Evolutionary conservation across 2,797 vertebrate genomes (phyloP).

Genomic region (Rachycentron canadum): DNA sequence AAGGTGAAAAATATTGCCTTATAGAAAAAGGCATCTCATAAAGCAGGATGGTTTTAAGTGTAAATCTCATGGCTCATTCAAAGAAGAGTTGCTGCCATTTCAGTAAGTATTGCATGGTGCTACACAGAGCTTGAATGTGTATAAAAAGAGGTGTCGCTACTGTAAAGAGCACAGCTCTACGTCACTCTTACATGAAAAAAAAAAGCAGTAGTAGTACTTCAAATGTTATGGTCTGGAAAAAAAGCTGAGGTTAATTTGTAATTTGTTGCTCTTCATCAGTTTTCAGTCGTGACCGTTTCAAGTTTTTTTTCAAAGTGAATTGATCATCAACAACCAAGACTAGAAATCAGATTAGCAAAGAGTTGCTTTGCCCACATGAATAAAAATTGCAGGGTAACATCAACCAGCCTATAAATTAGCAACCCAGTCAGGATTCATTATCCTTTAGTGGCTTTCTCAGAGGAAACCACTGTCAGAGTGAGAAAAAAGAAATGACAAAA

Average conservation of each 20-base stretch:
- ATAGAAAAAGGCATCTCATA: conserved; percentile 29
- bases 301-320: not conserved
- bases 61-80: conserved; percentile 41
- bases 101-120: conserved; percentile 43
- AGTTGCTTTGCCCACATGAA: conserved; percentile 9
- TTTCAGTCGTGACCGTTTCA: not conserved
- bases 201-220: not conserved
- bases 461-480: conserved; percentile 9
- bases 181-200: not conserved
- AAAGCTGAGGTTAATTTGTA: not conserved
- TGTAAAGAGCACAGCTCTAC: not conserved
- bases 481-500: conserved; percentile 13
- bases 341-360: conserved; percentile 20
- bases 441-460: conserved; percentile 8
- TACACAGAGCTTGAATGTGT: not conserved
- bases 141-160: not conserved
- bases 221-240: not conserved
- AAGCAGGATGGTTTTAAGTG: conserved; percentile 33
- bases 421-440: not conserved
- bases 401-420: conserved; percentile 18
- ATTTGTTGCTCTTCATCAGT: not conserved
- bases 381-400: conserved; percentile 5
- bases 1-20: conserved; percentile 40
- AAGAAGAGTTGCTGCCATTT: conserved; percentile 26
- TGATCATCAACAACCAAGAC: not conserved